Evolutionary conservation across 2,888 invertebrate species (phyloP).

Genomic region (Drosophila neonasuta): DNA sequence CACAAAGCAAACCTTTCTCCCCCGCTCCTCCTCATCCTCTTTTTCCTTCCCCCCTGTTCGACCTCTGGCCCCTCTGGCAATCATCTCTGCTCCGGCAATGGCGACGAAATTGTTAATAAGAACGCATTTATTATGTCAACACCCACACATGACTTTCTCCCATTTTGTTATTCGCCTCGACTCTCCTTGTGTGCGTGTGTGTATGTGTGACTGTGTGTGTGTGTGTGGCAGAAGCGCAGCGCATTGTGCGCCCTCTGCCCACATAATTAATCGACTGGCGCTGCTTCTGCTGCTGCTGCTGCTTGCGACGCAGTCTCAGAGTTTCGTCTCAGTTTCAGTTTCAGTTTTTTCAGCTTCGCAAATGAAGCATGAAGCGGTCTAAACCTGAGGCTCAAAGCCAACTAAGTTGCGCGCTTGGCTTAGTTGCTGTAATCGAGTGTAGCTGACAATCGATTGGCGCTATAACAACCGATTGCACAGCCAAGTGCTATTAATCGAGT

Average conservation of each 20-base stretch:
- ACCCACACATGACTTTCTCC: slow-evolving; percentile 38
- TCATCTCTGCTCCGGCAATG: slow-evolving; percentile 43
- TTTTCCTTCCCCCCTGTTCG: not conserved
- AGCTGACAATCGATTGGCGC: slow-evolving; percentile 51
- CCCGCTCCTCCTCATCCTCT: not conserved
- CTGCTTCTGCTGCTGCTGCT: slow-evolving; percentile 45
- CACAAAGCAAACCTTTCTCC: not conserved
- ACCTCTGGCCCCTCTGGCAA: not conserved
- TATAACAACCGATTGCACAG: slow-evolving; percentile 34
- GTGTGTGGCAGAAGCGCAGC: slow-evolving; percentile 12
- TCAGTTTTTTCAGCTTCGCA: too few species aligned
- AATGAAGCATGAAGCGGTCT: slow-evolving; percentile 35
- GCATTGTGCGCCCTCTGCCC: slow-evolving; percentile 29
- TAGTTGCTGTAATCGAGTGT: slow-evolving; percentile 37
- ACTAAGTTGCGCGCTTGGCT: slow-evolving; percentile 19
- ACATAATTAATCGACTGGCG: slow-evolving; percentile 62
- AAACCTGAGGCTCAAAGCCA: slow-evolving; percentile 6
- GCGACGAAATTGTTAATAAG: slow-evolving; percentile 78
- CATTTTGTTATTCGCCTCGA: not conserved
- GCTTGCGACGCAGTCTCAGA: slow-evolving; percentile 22
- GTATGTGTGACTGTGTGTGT: slow-evolving; percentile 9
- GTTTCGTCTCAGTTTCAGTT: not conserved
- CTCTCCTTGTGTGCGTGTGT: not conserved
- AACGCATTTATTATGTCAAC: slow-evolving; percentile 75
- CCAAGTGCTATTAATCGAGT: slow-evolving; percentile 18